Percentiles rank a stretch among this genome's conserved stretches.
Evolutionary conservation across 2,113 vertebrate genomes (phyloP).

Genomic region (Trinectes maculatus): DNA sequence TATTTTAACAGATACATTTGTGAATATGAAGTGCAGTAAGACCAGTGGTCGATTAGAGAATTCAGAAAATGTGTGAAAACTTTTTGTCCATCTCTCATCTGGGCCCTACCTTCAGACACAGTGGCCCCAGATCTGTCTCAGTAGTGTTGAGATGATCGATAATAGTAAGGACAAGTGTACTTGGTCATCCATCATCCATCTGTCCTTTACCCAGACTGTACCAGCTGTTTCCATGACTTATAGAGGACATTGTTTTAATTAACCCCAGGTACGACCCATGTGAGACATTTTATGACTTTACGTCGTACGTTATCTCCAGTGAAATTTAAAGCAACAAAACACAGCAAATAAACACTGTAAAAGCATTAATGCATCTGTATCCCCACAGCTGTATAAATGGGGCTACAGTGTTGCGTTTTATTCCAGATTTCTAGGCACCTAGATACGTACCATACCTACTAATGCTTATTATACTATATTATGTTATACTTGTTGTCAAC

Average conservation of each 20-base stretch:
- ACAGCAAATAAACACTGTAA: not conserved
- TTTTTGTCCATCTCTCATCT: constrained; percentile 6
- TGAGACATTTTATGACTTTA: constrained; percentile 38
- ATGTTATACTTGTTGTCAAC: not conserved
- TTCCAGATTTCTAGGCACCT: no score
- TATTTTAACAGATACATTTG: constrained; percentile 18
- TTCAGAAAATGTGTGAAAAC: constrained; percentile 18
- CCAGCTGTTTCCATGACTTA: constrained; percentile 47
- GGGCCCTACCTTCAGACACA: constrained; percentile 1
- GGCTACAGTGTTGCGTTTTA: not conserved
- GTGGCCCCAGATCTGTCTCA: constrained; percentile 26
- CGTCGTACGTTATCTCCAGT: not conserved
- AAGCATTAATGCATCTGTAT: constrained; percentile 4
- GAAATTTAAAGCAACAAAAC: not conserved
- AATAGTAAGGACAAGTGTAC: constrained; percentile 21
- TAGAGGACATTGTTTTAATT: constrained; percentile 56
- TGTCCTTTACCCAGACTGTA: constrained; percentile 38
- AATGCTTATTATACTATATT: not conserved
- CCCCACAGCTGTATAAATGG: not conserved
- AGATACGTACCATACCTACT: no score
- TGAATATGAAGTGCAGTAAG: not conserved
- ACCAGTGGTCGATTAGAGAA: not conserved
- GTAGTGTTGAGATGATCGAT: constrained; percentile 60
- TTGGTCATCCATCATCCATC: constrained; percentile 48
- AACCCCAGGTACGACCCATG: constrained; percentile 46